Evolutionary conservation across 1,140 invertebrate species (phyloP).

Genomic region (Plutomurus gul): DNA sequence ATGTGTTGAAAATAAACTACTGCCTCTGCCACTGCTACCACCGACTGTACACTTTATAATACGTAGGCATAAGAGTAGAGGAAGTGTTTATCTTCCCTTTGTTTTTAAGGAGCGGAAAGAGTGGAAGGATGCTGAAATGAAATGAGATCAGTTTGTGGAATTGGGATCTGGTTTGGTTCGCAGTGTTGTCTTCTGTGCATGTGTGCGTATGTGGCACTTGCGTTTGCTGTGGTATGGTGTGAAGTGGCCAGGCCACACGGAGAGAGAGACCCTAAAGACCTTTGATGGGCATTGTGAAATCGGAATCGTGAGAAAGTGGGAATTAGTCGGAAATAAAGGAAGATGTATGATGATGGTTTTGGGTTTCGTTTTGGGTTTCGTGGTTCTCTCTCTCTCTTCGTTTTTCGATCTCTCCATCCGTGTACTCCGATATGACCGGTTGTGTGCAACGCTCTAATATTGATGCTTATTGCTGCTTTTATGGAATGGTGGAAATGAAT

Average conservation of each 20-base stretch:
- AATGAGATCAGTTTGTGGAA: not conserved
- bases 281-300: conserved; percentile 17
- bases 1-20: no score
- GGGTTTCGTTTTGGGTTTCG: conserved; percentile 8
- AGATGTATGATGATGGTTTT: conserved; percentile 29
- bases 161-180: not conserved
- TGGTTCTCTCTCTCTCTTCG: not conserved
- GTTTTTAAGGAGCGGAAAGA: conserved; percentile 1
- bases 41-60: not conserved
- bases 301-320: conserved; percentile 27
- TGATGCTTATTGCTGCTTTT: not conserved
- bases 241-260: not conserved
- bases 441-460: not conserved
- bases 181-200: not conserved
- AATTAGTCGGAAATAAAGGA: conserved; percentile 24
- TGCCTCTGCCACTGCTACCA: no score
- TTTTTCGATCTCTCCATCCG: not conserved
- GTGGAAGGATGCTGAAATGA: not conserved
- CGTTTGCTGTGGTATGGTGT: not conserved
- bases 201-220: not conserved
- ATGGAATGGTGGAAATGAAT: not conserved
- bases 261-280: not conserved
- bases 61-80: no score
- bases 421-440: not conserved
- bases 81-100: not conserved